Conservation (phyloP, 2,113 vertebrate genomes). For the Symphodus melops region DNA sequence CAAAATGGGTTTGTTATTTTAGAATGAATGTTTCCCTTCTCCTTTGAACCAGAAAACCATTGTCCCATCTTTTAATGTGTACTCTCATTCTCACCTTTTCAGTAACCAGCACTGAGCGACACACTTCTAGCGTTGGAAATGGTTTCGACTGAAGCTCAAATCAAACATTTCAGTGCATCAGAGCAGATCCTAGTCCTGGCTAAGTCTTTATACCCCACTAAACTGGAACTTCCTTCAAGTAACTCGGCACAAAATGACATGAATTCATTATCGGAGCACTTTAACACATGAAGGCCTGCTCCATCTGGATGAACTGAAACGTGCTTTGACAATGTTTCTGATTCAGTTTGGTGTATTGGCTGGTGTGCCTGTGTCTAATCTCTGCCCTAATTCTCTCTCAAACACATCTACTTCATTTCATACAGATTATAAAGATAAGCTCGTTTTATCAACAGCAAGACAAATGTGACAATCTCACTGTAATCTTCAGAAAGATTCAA, state of each 20-base stretch:
- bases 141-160: not conserved
- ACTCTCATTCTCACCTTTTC: not conserved
- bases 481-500: not conserved
- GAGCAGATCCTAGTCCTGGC: not conserved
- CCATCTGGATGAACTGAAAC: not conserved
- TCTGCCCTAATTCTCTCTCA: not conserved
- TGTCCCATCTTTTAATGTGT: not conserved
- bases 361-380: not conserved
- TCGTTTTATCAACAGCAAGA: not conserved
- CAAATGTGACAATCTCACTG: not conserved
- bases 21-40: not conserved
- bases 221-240: slow-evolving; percentile 7
- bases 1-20: too few species aligned
- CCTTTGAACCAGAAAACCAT: not conserved
- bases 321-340: not conserved
- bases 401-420: not conserved
- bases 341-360: not conserved
- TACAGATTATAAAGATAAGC: not conserved
- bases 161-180: not conserved
- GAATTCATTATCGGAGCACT: not conserved
- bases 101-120: not conserved
- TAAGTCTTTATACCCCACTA: not conserved
- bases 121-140: not conserved
- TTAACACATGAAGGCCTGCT: not conserved
- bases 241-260: not conserved